Evolutionary conservation across 2,113 vertebrate species (phyloP).

Genomic region (Forbesichthys agassizii): DNA sequence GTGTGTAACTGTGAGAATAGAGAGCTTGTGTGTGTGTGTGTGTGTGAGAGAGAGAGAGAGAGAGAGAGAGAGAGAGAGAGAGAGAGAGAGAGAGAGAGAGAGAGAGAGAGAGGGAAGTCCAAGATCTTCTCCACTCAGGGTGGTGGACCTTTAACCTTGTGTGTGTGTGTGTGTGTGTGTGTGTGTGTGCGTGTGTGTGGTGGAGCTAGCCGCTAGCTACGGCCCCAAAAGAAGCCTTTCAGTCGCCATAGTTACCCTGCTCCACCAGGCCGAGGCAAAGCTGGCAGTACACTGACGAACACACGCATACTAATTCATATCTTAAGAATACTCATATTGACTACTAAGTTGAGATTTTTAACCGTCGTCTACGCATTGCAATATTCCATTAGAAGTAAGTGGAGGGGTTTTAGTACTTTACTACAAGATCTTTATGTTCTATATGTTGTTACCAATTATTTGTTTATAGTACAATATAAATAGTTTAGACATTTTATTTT

Average conservation of each 20-base stretch:
- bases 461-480: no score
- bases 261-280: slow-evolving; percentile 51
- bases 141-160: slow-evolving; percentile 63
- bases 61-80: background rate
- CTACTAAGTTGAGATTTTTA: no score
- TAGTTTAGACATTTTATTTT: no score
- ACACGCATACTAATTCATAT: background rate
- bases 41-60: slow-evolving; percentile 1
- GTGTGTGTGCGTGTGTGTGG: slow-evolving; percentile 55
- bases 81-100: slow-evolving; percentile 1
- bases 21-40: background rate
- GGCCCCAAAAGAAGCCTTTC: slow-evolving; percentile 73
- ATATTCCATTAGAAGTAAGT: no score
- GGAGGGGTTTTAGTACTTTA: no score
- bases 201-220: slow-evolving; percentile 49
- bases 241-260: slow-evolving; percentile 54
- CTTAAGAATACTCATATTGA: background rate
- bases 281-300: slow-evolving; percentile 38
- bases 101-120: slow-evolving; percentile 12
- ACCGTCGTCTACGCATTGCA: no score
- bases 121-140: slow-evolving; percentile 42
- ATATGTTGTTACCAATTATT: no score
- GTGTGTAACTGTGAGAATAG: background rate
- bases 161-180: slow-evolving; percentile 55
- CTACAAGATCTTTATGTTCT: no score